Conservation (phyloP, 2,797 vertebrate genomes). For the Lagorchestes hirsutus region DNA sequence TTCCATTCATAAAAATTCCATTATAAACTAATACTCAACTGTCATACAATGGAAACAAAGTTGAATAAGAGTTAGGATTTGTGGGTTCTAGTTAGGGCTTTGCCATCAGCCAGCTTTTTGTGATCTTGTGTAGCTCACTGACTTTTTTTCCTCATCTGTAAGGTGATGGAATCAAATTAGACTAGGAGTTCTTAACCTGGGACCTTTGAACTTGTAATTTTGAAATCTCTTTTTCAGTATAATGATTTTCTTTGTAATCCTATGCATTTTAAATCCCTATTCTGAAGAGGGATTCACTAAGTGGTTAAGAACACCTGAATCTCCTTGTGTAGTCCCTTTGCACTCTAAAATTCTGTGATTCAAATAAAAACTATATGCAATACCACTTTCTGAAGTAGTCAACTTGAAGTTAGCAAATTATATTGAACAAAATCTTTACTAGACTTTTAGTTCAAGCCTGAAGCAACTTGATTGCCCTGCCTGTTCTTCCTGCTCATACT, state of each 20-base stretch:
- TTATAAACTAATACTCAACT: too few species aligned
- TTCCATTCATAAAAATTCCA: background rate
- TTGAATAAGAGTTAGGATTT: background rate
- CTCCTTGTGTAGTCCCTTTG: background rate
- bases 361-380: background rate
- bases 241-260: background rate
- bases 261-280: background rate
- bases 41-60: background rate
- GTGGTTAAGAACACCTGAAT: background rate
- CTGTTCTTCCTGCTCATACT: background rate
- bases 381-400: background rate
- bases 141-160: background rate
- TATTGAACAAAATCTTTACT: background rate
- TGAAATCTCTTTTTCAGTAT: background rate
- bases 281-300: background rate
- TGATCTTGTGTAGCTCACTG: background rate
- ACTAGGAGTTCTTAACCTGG: background rate
- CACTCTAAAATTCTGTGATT: background rate
- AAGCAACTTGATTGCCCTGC: background rate
- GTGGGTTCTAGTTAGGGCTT: background rate
- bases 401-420: background rate
- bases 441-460: background rate
- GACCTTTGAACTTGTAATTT: background rate
- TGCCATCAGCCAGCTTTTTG: background rate
- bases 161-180: background rate